These are phyloP conservation scores for Ladona fulva DNA, from an alignment of 1,140 invertebrate species.

Conservation along the genomic window DNA sequence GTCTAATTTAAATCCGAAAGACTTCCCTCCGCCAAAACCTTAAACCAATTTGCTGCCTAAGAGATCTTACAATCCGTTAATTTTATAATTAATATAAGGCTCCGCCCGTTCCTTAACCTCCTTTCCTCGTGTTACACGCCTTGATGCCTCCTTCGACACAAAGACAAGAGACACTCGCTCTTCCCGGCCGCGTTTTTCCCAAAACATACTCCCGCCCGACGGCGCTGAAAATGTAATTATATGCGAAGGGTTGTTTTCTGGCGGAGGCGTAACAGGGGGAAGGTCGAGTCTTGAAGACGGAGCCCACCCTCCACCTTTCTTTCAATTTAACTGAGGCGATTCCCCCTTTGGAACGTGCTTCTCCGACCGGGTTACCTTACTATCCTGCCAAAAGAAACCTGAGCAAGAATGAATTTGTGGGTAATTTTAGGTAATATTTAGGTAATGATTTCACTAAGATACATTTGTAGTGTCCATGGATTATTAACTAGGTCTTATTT, in stretches of 20 bases:
- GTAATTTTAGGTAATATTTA: too few species aligned
- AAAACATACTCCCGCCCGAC: neutral
- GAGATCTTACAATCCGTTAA: constrained; percentile 1
- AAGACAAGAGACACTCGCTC: neutral
- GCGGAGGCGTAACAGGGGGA: too few species aligned
- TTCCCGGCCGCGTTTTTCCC: neutral
- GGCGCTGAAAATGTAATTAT: neutral
- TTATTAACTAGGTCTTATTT: too few species aligned
- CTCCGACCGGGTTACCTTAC: too few species aligned
- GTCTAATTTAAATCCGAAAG: neutral
- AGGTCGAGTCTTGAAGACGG: too few species aligned
- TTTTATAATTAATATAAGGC: constrained; percentile 1
- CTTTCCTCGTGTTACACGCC: neutral
- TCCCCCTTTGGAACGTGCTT: too few species aligned
- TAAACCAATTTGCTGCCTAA: neutral
- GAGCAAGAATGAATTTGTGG: too few species aligned
- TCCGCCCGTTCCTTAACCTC: neutral
- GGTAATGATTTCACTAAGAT: too few species aligned
- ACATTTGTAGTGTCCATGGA: too few species aligned
- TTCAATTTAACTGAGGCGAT: too few species aligned
- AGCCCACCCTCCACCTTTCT: too few species aligned
- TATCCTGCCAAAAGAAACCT: too few species aligned
- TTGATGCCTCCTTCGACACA: neutral
- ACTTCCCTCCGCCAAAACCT: neutral
- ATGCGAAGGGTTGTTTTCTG: neutral